A percentile compares a stretch with the other conserved stretches of the same genome.
phyloP scores from a whole-genome alignment of 2,888 invertebrate species.

The Cremastinae sp. region DNA sequence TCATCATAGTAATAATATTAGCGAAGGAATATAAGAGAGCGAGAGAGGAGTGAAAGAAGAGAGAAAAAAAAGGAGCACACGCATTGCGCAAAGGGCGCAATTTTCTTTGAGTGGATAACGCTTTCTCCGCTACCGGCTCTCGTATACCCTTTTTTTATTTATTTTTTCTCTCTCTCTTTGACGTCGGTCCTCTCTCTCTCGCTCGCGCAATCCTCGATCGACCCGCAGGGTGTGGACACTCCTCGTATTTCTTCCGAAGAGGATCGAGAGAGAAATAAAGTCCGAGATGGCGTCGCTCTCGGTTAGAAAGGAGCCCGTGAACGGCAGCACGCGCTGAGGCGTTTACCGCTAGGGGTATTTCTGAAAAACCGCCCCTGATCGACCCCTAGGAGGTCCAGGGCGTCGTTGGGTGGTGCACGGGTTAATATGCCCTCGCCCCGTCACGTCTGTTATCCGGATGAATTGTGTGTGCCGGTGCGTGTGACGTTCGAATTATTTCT shows the following conservation, averaged over 20 bases:
- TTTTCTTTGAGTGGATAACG: constrained; percentile 67
- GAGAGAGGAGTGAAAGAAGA: background rate
- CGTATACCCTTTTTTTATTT: constrained; percentile 11
- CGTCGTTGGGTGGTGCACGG: constrained; percentile 77
- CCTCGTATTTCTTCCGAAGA: constrained; percentile 7
- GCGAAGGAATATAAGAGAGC: constrained; percentile 50
- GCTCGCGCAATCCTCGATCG: background rate
- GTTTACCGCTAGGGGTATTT: constrained; percentile 62
- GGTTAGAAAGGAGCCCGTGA: constrained; percentile 33
- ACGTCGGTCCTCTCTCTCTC: background rate
- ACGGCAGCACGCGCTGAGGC: constrained; percentile 76
- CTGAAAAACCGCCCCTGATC: constrained; percentile 76
- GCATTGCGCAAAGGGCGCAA: constrained; percentile 60
- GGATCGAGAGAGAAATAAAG: too few species aligned
- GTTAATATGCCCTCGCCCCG: constrained; percentile 55
- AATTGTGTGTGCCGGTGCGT: constrained; percentile 35
- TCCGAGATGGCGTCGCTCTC: too few species aligned
- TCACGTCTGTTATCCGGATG: constrained; percentile 41
- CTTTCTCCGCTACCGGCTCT: constrained; percentile 60
- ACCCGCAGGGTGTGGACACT: too few species aligned
- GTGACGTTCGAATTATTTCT: constrained; percentile 10
- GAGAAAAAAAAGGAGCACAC: constrained; percentile 11
- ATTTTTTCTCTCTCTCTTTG: background rate
- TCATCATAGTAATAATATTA: constrained; percentile 48
- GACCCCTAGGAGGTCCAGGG: constrained; percentile 79